Evolutionary conservation across 2,797 vertebrate species (phyloP).

Genomic region (Coccyzus lansbergi): DNA sequence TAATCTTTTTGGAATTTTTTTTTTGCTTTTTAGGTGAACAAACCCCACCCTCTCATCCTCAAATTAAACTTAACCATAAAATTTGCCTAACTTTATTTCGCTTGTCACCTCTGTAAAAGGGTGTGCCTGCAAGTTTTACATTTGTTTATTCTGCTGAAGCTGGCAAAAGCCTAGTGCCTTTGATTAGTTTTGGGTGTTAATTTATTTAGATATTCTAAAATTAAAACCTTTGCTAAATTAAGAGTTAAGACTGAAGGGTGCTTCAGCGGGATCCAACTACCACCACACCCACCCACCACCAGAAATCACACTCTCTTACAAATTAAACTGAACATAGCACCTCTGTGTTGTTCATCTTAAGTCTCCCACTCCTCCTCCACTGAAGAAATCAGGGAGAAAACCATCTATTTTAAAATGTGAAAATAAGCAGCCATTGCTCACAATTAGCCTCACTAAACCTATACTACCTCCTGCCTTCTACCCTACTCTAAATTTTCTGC

Average conservation of each 20-base stretch:
- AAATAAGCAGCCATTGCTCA: neutral
- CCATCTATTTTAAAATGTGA: neutral
- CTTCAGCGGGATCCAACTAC: neutral
- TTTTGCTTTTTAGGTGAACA: neutral
- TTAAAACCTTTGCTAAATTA: conserved; percentile 31
- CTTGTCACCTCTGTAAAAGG: neutral
- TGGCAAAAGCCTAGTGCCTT: neutral
- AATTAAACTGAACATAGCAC: neutral
- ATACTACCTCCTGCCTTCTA: neutral
- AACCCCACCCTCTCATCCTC: neutral
- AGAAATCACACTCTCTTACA: neutral
- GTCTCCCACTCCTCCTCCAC: neutral
- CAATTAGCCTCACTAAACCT: neutral
- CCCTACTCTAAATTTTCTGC: neutral
- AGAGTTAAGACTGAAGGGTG: neutral
- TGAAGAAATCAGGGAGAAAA: neutral
- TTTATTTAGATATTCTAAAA: conserved; percentile 22
- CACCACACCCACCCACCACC: neutral
- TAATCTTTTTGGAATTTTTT: neutral
- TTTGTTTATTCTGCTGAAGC: conserved; percentile 15
- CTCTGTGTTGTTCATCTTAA: neutral
- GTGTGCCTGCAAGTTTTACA: neutral
- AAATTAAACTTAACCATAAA: neutral
- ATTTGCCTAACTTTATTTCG: conserved; percentile 18
- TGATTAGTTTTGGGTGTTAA: neutral